Base-by-base conservation (phyloP, 2,113 vertebrate genomes). In the Ochotona princeps region DNA sequence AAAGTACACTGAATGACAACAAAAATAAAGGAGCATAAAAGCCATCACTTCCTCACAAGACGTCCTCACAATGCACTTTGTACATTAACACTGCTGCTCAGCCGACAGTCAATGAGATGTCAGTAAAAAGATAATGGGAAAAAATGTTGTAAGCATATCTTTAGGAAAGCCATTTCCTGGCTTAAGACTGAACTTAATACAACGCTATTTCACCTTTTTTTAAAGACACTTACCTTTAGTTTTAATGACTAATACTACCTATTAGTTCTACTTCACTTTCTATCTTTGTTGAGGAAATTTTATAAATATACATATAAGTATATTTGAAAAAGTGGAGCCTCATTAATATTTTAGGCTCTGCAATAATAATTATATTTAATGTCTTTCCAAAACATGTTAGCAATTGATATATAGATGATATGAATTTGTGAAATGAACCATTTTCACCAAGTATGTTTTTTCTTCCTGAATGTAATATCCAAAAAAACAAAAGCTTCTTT, bases 1-100 rank as follows among this genome's bases (percentile, higher is more conserved):
- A 96, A 60, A 96, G 90, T 84, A 96, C 60, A 66, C 47, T 81
- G 60, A 97, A 93, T 90, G 96, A 93, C 95, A 96, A 97, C 97
- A 92, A 90, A 60, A 88, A 95, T 96, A 57, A 57, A 57, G 54
- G 17, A 57, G 5, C 54, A 96, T 14, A 60, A 11, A 92, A 97
- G 96, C 51, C 87, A 95, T 98, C 80, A 97, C 69, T 0, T 30
- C 10, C 79, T 75, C 79, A 90, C 54, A 61, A 80, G 60, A 90
- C 12, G 38, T 92, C 51, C 35, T 90, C 38, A 4, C 38, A 44
- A 44, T 44, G 38, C 76, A 67, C 54, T 79, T 13, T 23, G 74
- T 75, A 51, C 51, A 83, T 90, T 95, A 96, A 92, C 93, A 88
- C 20, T 75, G 30, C 23, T 75, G 30, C 35, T 87, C 63, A 92